Percentiles rank a stretch among this genome's conserved stretches.
Conservation (phyloP, 2,797 vertebrate species). For the Taeniopygia guttata region DNA sequence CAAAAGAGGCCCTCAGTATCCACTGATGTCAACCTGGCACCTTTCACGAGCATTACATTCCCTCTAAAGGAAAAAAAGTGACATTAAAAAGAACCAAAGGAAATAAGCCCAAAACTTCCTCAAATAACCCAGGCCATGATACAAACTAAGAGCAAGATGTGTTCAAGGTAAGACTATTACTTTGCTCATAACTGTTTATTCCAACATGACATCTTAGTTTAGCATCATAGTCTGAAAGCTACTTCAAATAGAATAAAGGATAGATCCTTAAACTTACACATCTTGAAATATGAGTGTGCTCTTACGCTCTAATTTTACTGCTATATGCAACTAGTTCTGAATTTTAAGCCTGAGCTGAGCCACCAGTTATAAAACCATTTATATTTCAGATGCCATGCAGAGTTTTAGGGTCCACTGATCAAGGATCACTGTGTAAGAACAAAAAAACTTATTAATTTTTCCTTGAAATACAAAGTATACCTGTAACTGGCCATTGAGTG, state of each 20-base stretch:
- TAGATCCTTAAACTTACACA: neutral
- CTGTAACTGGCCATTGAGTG: slow-evolving; percentile 92
- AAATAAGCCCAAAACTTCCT: slow-evolving; percentile 33
- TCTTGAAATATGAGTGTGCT: neutral
- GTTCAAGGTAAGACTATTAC: neutral
- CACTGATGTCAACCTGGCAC: slow-evolving; percentile 66
- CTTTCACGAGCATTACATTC: slow-evolving; percentile 52
- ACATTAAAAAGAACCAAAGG: slow-evolving; percentile 59
- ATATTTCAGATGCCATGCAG: neutral
- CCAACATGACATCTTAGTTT: neutral
- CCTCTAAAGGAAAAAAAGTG: slow-evolving; percentile 69
- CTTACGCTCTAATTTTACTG: neutral
- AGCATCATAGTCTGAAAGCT: slow-evolving; percentile 27
- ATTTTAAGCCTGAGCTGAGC: neutral
- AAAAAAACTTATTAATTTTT: neutral
- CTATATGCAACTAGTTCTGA: neutral
- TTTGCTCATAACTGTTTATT: neutral
- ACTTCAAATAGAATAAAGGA: slow-evolving; percentile 32
- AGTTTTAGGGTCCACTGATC: neutral
- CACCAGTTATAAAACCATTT: neutral
- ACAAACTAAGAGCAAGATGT: slow-evolving; percentile 21
- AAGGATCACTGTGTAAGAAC: neutral
- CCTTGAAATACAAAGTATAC: slow-evolving; percentile 68
- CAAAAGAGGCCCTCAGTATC: slow-evolving; percentile 64
- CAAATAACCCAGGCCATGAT: slow-evolving; percentile 45